Evolutionary conservation across 2,888 invertebrate genomes (phyloP).

Genomic region (Orthosia gothica): DNA sequence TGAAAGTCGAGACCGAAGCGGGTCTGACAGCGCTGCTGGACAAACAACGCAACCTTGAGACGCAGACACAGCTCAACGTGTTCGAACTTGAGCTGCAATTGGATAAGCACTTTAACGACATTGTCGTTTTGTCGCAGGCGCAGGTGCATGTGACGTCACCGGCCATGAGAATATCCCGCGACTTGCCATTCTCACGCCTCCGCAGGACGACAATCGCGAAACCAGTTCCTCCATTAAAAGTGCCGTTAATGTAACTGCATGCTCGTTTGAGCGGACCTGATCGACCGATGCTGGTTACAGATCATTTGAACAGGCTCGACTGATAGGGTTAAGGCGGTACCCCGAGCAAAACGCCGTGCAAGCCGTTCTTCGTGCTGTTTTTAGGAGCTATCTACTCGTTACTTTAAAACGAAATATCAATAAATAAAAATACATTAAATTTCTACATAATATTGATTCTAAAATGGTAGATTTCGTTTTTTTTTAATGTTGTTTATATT

Average conservation of each 20-base stretch:
- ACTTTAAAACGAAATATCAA: too few species aligned
- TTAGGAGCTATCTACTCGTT: too few species aligned
- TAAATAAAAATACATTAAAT: too few species aligned
- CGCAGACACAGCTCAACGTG: conserved; percentile 74
- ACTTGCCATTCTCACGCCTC: conserved; percentile 90
- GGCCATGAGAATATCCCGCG: conserved; percentile 87
- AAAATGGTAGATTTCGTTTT: too few species aligned
- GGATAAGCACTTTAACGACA: conserved; percentile 83
- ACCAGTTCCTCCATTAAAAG: conserved; percentile 87
- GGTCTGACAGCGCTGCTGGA: conserved; percentile 38
- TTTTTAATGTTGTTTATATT: too few species aligned
- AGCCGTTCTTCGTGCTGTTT: too few species aligned
- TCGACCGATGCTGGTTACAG: conserved; percentile 70
- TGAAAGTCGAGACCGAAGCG: conserved; percentile 26
- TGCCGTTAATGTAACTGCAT: conserved; percentile 86
- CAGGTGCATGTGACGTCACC: conserved; percentile 88
- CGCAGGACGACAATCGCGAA: conserved; percentile 83
- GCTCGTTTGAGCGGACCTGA: conserved; percentile 74
- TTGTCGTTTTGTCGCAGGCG: conserved; percentile 84
- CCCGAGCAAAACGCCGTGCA: too few species aligned
- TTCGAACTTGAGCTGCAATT: conserved; percentile 85
- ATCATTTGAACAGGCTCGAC: conserved; percentile 59
- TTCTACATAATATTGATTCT: too few species aligned
- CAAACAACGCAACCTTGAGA: conserved; percentile 72
- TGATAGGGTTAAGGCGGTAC: too few species aligned